phyloP scores from a whole-genome alignment of 2,888 invertebrate genomes.

The Agrotis segetum region DNA sequence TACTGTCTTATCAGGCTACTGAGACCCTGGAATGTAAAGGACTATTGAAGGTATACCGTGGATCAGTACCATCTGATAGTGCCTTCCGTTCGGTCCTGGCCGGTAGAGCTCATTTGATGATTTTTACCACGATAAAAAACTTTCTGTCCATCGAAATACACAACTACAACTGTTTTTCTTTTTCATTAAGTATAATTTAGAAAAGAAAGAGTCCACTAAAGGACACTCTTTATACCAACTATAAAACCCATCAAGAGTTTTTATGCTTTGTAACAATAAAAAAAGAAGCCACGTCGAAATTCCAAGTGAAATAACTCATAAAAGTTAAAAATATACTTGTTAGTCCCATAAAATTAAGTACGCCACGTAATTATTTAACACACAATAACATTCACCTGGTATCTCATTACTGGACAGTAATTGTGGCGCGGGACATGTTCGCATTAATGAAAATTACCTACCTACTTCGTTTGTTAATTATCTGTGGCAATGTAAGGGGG shows the following conservation, averaged over 20 bases:
- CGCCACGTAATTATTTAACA: conserved; percentile 54
- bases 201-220: too few relatives aligned
- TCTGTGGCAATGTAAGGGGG: conserved; percentile 32
- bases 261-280: background rate
- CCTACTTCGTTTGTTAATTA: conserved; percentile 47
- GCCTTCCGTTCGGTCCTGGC: too few relatives aligned
- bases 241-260: background rate
- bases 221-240: background rate
- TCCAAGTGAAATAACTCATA: conserved; percentile 14
- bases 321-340: conserved; percentile 40
- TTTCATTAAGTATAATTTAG: too few relatives aligned
- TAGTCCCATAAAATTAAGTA: conserved; percentile 42
- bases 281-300: conserved; percentile 9
- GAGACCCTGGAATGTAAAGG: too few relatives aligned
- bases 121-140: too few relatives aligned
- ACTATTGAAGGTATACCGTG: too few relatives aligned
- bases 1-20: too few relatives aligned
- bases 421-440: conserved; percentile 31
- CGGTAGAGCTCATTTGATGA: too few relatives aligned
- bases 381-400: conserved; percentile 54
- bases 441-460: conserved; percentile 50
- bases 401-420: conserved; percentile 54
- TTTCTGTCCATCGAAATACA: too few relatives aligned
- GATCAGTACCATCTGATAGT: too few relatives aligned
- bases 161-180: too few relatives aligned